Percentiles rank a stretch among this genome's conserved stretches.
phyloP scores from a whole-genome alignment of 2,888 invertebrate species.

The Euspilapteryx auroguttella region DNA sequence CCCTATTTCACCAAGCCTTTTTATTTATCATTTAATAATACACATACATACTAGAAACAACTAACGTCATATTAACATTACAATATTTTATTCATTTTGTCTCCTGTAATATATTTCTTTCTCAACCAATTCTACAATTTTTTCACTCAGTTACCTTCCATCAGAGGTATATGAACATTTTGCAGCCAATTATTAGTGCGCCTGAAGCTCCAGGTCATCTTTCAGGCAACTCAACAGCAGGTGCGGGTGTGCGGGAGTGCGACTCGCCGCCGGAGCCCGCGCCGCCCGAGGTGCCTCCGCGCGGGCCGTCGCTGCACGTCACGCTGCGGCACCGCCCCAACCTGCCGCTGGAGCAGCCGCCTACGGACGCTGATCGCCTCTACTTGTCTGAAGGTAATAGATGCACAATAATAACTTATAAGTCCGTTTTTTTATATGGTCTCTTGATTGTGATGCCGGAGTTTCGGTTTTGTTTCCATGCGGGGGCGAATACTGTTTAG shows the following conservation, averaged over 20 bases:
- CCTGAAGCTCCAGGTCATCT: neutral
- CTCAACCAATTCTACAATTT: too few species aligned
- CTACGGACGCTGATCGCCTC: constrained; percentile 22
- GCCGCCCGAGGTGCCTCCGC: constrained; percentile 84
- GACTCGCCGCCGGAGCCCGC: constrained; percentile 85
- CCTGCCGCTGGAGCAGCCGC: constrained; percentile 44
- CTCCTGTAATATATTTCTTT: too few species aligned
- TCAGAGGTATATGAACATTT: neutral
- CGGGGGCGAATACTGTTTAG: too few species aligned
- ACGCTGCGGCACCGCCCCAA: constrained; percentile 54
- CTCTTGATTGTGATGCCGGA: too few species aligned
- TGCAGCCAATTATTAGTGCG: neutral
- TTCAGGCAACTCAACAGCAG: neutral
- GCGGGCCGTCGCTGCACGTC: constrained; percentile 78
- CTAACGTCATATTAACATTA: too few species aligned
- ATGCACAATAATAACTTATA: too few species aligned
- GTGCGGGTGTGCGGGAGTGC: constrained; percentile 55
- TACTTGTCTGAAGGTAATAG: constrained; percentile 47
- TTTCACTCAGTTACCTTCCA: too few species aligned
- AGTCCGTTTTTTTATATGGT: too few species aligned
- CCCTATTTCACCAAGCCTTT: too few species aligned
- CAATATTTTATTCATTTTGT: neutral
- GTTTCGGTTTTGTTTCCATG: too few species aligned
- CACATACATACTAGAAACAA: too few species aligned
- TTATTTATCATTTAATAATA: too few species aligned